phyloP scores from a whole-genome alignment of 92 coral and sea anemone species.

The Siderastrea radians region DNA sequence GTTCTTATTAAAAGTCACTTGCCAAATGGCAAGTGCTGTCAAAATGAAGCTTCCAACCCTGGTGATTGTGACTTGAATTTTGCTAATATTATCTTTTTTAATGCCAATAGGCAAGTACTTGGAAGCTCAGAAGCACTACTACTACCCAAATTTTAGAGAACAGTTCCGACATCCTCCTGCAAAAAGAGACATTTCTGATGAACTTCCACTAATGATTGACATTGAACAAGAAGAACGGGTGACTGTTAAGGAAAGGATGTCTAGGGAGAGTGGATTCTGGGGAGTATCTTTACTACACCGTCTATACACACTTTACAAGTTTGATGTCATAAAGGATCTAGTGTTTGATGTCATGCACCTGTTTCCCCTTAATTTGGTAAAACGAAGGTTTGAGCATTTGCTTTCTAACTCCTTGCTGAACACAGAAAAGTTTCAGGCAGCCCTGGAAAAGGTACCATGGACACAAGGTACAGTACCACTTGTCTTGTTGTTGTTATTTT shows the following conservation, averaged over 20 bases:
- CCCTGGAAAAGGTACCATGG: no score
- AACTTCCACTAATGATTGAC: slow-evolving; percentile 37
- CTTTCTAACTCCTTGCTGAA: no score
- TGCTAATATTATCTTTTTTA: no score
- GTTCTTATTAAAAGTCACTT: no score
- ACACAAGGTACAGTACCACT: no score
- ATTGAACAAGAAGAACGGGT: slow-evolving; percentile 67
- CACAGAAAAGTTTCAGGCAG: no score
- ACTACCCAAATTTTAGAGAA: slow-evolving; percentile 60
- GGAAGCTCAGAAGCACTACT: slow-evolving; percentile 64
- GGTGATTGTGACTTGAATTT: no score
- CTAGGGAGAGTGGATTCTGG: slow-evolving; percentile 58
- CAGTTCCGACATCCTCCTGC: slow-evolving; percentile 58
- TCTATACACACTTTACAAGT: slow-evolving; percentile 51
- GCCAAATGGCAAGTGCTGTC: no score
- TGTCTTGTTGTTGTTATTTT: no score
- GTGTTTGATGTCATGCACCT: slow-evolving; percentile 73
- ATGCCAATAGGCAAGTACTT: slow-evolving; percentile 41
- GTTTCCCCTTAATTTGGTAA: slow-evolving; percentile 41
- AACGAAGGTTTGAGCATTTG: no score
- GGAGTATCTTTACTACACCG: slow-evolving; percentile 65
- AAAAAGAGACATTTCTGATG: slow-evolving; percentile 56
- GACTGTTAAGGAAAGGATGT: slow-evolving; percentile 35
- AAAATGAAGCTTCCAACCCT: no score
- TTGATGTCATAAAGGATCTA: slow-evolving; percentile 40